Conservation (phyloP, 1,140 invertebrate species). For the Euura saliciscinereae region DNA sequence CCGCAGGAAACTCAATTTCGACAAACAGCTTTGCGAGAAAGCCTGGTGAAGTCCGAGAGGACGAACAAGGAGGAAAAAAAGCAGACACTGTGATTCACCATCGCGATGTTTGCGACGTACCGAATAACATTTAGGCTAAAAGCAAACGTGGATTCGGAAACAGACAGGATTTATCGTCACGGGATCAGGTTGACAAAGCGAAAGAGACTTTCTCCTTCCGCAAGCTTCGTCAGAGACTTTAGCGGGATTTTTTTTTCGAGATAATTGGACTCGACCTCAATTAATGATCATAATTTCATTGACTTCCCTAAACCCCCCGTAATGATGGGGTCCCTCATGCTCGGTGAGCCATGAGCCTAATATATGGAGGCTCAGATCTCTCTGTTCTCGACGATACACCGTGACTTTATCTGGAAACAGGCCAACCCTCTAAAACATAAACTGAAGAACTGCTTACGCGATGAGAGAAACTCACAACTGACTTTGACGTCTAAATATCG, state of each 20-base stretch:
- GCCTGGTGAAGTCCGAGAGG: constrained; percentile 1
- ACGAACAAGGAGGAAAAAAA: constrained; percentile 18
- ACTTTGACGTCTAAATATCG: not conserved
- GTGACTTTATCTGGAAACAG: not conserved
- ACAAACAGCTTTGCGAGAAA: not conserved
- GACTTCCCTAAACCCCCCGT: not conserved
- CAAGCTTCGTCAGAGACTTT: not conserved
- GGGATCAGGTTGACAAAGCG: constrained; percentile 25
- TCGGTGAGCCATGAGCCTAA: not conserved
- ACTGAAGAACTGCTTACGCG: not conserved
- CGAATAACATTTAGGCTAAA: constrained; percentile 42
- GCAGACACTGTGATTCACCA: constrained; percentile 27
- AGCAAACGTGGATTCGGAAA: constrained; percentile 34
- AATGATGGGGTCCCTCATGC: too few species aligned
- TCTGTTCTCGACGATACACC: not conserved
- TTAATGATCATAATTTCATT: constrained; percentile 9
- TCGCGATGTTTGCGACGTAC: constrained; percentile 24
- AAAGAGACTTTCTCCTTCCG: constrained; percentile 9
- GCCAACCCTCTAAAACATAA: not conserved
- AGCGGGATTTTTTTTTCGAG: not conserved
- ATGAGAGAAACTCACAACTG: not conserved
- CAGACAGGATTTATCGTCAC: constrained; percentile 20
- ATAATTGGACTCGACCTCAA: not conserved
- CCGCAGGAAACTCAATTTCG: constrained; percentile 37
- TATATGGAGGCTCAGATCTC: not conserved